Base-by-base conservation (phyloP, 2,113 vertebrate genomes). In the Ceuthmochares aereus region DNA sequence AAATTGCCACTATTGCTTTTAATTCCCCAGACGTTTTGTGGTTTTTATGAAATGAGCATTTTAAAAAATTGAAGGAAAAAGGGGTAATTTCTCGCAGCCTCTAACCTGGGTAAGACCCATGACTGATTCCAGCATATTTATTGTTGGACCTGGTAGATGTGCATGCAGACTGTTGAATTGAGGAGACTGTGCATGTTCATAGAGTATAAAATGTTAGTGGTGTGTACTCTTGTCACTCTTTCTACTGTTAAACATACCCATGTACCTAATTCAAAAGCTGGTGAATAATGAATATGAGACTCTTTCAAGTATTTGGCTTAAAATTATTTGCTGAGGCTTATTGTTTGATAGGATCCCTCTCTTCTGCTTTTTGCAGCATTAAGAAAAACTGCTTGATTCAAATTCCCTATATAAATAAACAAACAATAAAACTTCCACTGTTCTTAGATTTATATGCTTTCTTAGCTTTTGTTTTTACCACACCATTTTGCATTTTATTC, bases 401-500 rank as follows among this genome's bases (percentile, higher is more conserved):
- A 52, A 68, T 75, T 78, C 26, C 8, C 22, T 43, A 30, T 67
- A 52, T 76, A 85, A 78, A 90, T 87, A 83, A 66, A 73, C 60
- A 83, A 66, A 73, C 60, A 25, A 0, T 0, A 32, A 72, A 93
- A 91, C 40, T 73, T 86, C 42, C 55, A 72, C 63, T 83, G 55
- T 85, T 96, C 95, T 96, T 96, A 90, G 78, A 45, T 91, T 37
- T n/a, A 11, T 88, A 37, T 91, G 63, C 90, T 87, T 97, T 91
- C 34, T 55, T 98, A 95, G 89, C 67, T 96, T 89, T 93, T 87
- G 72, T 51, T 94, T 95, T 96, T 93, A 89, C 47, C 80, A 40
- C 45, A 58, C 52, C 60, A 69, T 95, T 97, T 96, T 97, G 73
- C 86, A 74, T 93, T 97, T 91, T 96, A 83, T 66, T 96, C 60